These are phyloP conservation scores for Misgurnus anguillicaudatus DNA, from an alignment of 2,113 vertebrate species.

Conservation along the genomic window DNA sequence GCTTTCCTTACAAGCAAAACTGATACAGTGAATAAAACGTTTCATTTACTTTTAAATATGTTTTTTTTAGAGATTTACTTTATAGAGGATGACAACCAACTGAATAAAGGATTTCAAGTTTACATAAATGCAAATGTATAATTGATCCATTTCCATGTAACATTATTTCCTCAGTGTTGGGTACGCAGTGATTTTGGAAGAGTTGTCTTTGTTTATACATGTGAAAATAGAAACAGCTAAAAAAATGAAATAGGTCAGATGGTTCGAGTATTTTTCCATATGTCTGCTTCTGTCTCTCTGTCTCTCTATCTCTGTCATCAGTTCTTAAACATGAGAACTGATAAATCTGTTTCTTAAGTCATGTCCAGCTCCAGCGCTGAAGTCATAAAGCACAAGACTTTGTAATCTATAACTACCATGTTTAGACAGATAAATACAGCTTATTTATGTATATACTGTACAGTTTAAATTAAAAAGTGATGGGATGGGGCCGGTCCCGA, in stretches of 20 bases:
- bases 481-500: not conserved
- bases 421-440: constrained; percentile 35
- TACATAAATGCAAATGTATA: constrained; percentile 3
- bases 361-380: not conserved
- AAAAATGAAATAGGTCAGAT: constrained; percentile 52
- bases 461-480: not conserved
- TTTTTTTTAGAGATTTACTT: not conserved
- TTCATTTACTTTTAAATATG: no score
- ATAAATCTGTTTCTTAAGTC: not conserved
- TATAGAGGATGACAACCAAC: no score
- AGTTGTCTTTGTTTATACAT: constrained; percentile 44
- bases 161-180: constrained; percentile 41
- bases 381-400: constrained; percentile 2
- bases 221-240: constrained; percentile 56
- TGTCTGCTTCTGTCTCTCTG: constrained; percentile 1
- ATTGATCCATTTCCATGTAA: not conserved
- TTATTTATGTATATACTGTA: not conserved
- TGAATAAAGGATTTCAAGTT: no score
- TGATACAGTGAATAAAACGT: not conserved
- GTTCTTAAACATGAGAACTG: constrained; percentile 38
- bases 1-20: not conserved
- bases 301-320: not conserved
- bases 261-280: constrained; percentile 51
- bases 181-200: constrained; percentile 44
- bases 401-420: constrained; percentile 30